phyloP scores from a whole-genome alignment of 2,888 invertebrate species.

The Platycnemis pennipes region DNA sequence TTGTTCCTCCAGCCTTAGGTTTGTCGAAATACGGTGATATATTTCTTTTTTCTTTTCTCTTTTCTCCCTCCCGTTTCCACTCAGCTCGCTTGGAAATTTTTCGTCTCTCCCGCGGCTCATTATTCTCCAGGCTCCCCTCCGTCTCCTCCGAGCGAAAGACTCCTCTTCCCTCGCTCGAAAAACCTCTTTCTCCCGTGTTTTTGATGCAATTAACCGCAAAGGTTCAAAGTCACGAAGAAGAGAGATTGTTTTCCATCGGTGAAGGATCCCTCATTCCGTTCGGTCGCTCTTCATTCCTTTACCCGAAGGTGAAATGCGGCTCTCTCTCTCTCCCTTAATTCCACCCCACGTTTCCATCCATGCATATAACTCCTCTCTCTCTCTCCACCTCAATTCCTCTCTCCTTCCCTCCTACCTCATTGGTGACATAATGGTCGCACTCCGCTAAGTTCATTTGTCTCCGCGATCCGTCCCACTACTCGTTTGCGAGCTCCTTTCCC shows the following conservation, averaged over 20 bases:
- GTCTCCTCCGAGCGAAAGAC: background rate
- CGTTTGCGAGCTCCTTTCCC: background rate
- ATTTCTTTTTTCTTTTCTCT: background rate
- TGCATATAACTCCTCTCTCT: background rate
- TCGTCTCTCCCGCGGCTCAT: background rate
- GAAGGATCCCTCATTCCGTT: background rate
- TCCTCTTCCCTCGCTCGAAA: background rate
- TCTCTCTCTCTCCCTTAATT: background rate
- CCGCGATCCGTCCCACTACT: background rate
- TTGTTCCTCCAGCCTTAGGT: background rate
- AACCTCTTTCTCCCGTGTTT: background rate
- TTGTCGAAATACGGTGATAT: background rate
- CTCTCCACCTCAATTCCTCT: background rate
- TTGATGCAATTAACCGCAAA: slow-evolving; percentile 39
- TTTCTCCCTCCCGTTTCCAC: background rate
- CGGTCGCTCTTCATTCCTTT: background rate
- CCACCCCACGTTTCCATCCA: background rate
- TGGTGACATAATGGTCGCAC: slow-evolving; percentile 37
- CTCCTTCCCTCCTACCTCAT: background rate
- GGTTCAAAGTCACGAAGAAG: slow-evolving; percentile 26
- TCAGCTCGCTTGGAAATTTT: background rate
- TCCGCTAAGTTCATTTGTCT: slow-evolving; percentile 47
- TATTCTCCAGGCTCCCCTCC: background rate
- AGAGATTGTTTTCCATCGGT: slow-evolving; percentile 6
- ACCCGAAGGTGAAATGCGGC: background rate